Base-by-base conservation (phyloP, 2,113 vertebrate species). In the Irena cyanogastra region DNA sequence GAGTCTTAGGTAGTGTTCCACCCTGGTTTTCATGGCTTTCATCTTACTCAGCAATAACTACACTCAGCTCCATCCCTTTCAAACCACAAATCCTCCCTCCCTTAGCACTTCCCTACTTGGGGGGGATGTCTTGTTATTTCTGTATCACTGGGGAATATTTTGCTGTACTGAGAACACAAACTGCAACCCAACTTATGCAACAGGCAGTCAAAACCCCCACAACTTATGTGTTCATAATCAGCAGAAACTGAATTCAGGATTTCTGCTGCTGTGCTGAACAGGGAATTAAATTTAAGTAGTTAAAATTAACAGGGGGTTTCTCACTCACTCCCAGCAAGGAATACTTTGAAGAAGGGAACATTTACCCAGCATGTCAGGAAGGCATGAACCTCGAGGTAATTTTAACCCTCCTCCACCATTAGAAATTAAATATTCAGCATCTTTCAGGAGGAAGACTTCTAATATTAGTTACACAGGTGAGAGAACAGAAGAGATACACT, bases 81-180 rank as follows among this genome's bases (percentile, higher is more conserved):
- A 53, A 39, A 30, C 52, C 13, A 39, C 4, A 22, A 44, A 49
- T 56, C 49, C 24, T 65, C 42, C 22, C 13, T 12, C 9, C 16
- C 5, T 9, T 6, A 60, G 18, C 3, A 2, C 45, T 66, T 65
- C 0, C 1, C 50, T 30, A 2, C 7, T 7, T 11, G 28, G 7
- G 7, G 0, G 16, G 17, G 26, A 53, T 57, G 42, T 6, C 41
- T 50, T n/a, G 26, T 9, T 69, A 65, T 54, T 53, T 42, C 31
- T 68, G 9, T 23, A 47, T 33, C 47, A 33, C 28, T 57, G 24
- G 17, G 13, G 31, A 89, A 37, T 3, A 47, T 28, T n/a, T 89
- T 42, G 10, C 33, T 49, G 16, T 47, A 35, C 16, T 60, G 11
- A 75, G 9, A 87, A 30, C 33, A 74, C 17, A 63, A 65, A 54